Conservation (phyloP, 2,113 vertebrate species). For the Megaleporinus macrocephalus region DNA sequence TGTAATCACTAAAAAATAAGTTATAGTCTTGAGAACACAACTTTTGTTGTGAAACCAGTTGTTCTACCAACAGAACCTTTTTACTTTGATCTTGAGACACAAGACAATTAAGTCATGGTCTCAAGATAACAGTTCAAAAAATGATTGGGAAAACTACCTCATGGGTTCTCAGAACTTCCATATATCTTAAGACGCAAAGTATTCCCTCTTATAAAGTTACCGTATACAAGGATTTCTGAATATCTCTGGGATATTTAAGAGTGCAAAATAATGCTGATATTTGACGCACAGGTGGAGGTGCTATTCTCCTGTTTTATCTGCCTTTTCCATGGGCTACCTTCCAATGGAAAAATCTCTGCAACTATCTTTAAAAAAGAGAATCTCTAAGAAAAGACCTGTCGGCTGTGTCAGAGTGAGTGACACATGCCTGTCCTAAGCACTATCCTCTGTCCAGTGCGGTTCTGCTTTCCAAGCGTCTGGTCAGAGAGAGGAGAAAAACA, state of each 20-base stretch:
- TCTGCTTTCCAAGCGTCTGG: background rate
- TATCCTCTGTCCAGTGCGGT: background rate
- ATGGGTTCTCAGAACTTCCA: too few species aligned
- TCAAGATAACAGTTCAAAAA: too few species aligned
- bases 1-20: too few species aligned
- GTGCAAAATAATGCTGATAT: background rate
- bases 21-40: too few species aligned
- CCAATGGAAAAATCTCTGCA: conserved; percentile 15
- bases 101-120: too few species aligned
- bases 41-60: too few species aligned
- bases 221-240: background rate
- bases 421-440: conserved; percentile 6
- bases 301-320: conserved; percentile 4
- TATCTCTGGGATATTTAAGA: background rate
- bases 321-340: conserved; percentile 14
- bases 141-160: too few species aligned
- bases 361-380: conserved; percentile 2
- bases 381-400: conserved; percentile 13
- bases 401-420: conserved; percentile 30
- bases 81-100: too few species aligned
- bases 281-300: conserved; percentile 20
- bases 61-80: too few species aligned
- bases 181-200: too few species aligned
- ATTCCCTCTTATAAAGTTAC: too few species aligned
- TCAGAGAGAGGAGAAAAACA: background rate